A percentile compares a stretch with the other conserved stretches of the same genome.
phyloP scores from a whole-genome alignment of 2,113 vertebrate genomes.

The Myrmecophaga tridactyla region DNA sequence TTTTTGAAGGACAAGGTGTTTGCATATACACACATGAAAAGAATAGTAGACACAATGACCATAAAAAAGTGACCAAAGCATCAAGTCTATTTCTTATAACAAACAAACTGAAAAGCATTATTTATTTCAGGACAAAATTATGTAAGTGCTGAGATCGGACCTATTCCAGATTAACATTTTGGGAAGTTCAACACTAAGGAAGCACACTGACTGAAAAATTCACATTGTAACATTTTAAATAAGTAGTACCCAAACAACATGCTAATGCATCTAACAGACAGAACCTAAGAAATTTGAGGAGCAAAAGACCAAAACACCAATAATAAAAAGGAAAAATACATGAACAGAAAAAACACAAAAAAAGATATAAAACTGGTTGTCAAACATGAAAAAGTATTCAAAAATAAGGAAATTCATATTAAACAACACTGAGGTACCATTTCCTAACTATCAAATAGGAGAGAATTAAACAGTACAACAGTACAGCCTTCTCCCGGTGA shows the following conservation, averaged over 20 bases:
- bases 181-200: background rate
- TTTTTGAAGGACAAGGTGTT: background rate
- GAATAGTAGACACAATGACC: background rate
- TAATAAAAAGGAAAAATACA: background rate
- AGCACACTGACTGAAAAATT: background rate
- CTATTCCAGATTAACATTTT: background rate
- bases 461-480: background rate
- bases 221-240: background rate
- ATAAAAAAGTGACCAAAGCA: background rate
- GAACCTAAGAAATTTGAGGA: background rate
- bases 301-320: background rate
- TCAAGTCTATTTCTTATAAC: too few relatives aligned
- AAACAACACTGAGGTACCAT: background rate
- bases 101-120: background rate
- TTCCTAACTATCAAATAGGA: background rate
- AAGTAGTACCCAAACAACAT: background rate
- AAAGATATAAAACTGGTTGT: background rate
- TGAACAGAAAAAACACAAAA: background rate
- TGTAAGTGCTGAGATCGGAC: background rate
- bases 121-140: background rate
- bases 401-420: background rate
- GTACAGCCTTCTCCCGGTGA: background rate
- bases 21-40: background rate
- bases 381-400: background rate
- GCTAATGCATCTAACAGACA: background rate